Conservation (phyloP, 2,797 vertebrate species). For the Gobio occitaniae region DNA sequence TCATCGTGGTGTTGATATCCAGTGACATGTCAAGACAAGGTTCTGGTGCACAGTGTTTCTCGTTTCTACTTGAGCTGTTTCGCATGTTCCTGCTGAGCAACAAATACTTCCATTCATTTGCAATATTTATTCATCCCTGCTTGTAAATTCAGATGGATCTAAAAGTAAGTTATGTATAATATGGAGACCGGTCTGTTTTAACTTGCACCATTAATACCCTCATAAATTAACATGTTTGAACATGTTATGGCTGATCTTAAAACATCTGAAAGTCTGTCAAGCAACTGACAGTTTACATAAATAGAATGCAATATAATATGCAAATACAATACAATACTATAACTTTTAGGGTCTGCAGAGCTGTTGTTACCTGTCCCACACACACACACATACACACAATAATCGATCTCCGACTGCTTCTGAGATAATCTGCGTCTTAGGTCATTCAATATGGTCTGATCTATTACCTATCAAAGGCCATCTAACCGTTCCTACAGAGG, state of each 20-base stretch:
- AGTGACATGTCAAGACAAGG: slow-evolving; percentile 12
- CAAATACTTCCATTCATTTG: neutral
- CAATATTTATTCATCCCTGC: neutral
- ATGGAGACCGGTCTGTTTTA: neutral
- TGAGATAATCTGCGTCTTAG: slow-evolving; percentile 71
- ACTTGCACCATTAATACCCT: neutral
- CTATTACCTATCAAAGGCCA: slow-evolving; percentile 68
- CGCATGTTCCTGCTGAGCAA: neutral
- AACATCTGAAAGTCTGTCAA: neutral
- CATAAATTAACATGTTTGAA: neutral
- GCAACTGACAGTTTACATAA: neutral
- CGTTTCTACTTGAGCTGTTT: slow-evolving; percentile 4
- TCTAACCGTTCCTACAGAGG: slow-evolving; percentile 59
- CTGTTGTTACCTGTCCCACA: slow-evolving; percentile 2
- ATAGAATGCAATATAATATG: neutral
- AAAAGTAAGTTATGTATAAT: slow-evolving; percentile 1
- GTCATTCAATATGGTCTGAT: slow-evolving; percentile 74
- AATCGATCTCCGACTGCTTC: slow-evolving; percentile 70
- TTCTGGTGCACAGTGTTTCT: neutral
- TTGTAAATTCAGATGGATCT: slow-evolving; percentile 5
- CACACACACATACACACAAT: slow-evolving; percentile 33
- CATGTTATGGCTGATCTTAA: neutral
- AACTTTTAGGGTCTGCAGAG: neutral
- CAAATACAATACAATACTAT: neutral
- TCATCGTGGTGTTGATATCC: slow-evolving; percentile 13